Conservation (phyloP, 2,113 vertebrate genomes). For the Bungarus multicinctus region DNA sequence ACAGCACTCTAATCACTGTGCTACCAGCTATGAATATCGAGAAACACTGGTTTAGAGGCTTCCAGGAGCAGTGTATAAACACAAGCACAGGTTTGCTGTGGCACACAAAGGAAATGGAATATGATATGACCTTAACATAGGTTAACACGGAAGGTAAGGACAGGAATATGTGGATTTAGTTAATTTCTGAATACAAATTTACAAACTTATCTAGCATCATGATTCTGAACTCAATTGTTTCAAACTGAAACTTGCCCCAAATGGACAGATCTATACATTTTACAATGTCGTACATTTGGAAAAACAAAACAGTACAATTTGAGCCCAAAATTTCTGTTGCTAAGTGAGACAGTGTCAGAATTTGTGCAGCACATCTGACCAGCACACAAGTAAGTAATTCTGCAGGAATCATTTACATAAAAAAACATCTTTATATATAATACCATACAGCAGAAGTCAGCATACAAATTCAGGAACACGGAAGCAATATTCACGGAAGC, state of each 20-base stretch:
- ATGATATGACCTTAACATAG: not conserved
- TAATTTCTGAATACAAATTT: not conserved
- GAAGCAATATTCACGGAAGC: too few relatives aligned
- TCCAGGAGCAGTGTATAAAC: constrained; percentile 2
- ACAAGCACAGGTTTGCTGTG: not conserved
- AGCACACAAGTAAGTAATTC: too few relatives aligned
- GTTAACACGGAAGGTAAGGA: not conserved
- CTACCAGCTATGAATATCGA: not conserved
- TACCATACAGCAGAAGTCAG: too few relatives aligned
- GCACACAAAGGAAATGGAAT: constrained; percentile 24
- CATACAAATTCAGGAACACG: too few relatives aligned
- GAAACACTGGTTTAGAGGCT: not conserved
- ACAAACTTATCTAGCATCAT: not conserved
- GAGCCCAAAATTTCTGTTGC: too few relatives aligned
- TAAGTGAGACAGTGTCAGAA: too few relatives aligned
- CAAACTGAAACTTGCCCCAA: not conserved
- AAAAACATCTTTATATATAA: too few relatives aligned
- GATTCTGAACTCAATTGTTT: not conserved
- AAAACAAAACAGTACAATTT: not conserved
- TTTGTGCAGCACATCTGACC: too few relatives aligned
- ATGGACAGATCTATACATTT: not conserved
- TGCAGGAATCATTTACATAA: too few relatives aligned
- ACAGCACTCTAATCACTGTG: not conserved
- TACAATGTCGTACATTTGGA: not conserved
- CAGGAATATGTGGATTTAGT: not conserved